Evolutionary conservation across 2,888 invertebrate species (phyloP), one percentile per base, ranked within the genome.

Genomic region (Drosophila rellima): DNA sequence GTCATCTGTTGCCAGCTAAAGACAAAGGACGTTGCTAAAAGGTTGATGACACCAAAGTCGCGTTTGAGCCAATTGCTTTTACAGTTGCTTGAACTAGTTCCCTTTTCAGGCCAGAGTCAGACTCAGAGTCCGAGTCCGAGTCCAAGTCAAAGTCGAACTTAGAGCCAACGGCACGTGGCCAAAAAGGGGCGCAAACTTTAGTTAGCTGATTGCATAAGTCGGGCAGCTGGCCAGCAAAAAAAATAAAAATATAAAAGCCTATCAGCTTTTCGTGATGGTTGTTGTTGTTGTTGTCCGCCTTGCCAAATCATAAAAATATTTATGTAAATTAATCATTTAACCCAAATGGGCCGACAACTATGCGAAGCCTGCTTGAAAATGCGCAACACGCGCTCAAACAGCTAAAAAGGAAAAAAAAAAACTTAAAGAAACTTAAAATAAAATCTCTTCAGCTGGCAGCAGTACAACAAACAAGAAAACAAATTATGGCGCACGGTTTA

Each of bases 261-360:
- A 47, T 40, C 39, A 37, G 26, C 40, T 37, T 50, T 59, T 31
- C 15, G 44, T 62, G 40, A 45, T 63, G 47, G 45, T n/a, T 61
- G 39, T 37, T 33, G 13, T 52, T 70, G 65, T 56, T 68, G 40
- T 37, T 64, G 54, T 23, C 66, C 65, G 67, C 35, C 57, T 89
- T 82, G 85, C 82, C 82, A 86, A 86, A 86, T 86, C 85, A 86
- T 89, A 86, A 89, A 86, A 86, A 86, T 86, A 89, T 86, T 86
- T 89, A 86, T 86, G 85, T 89, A 89, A 86, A 86, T 86, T 88
- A 85, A 88, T 85, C 85, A 86, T 88, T 88, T 89, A 83, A 88
- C 85, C 88, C 85, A 82, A 89, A 89, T 85, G 77, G 86, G 85
- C 80, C 76, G 70, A 60, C 68, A 74, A 74, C 74, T 74, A 68